phyloP scores from a whole-genome alignment of 2,888 invertebrate genomes.

The Orchestes rusci region DNA sequence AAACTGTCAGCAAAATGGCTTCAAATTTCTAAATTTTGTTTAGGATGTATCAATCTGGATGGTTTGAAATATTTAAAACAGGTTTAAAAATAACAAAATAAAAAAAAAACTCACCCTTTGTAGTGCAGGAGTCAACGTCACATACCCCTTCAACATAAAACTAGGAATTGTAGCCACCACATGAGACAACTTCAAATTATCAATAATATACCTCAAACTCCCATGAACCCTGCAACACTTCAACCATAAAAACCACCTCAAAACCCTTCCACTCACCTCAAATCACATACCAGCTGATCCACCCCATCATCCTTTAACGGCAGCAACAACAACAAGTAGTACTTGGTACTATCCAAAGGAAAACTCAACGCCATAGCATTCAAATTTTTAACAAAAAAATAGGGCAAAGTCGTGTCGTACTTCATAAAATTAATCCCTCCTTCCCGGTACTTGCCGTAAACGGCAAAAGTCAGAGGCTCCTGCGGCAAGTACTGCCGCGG shows the following conservation, averaged over 20 bases:
- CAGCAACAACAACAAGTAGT: slow-evolving; percentile 67
- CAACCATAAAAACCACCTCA: no score
- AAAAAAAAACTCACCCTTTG: slow-evolving; percentile 60
- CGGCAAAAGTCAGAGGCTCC: slow-evolving; percentile 37
- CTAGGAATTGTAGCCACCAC: slow-evolving; percentile 74
- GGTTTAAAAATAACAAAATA: no score
- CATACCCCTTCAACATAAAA: slow-evolving; percentile 71
- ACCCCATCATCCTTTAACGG: slow-evolving; percentile 51
- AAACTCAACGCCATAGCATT: slow-evolving; percentile 67
- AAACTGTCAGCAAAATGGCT: no score
- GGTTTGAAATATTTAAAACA: no score
- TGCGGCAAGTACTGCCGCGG: slow-evolving; percentile 10
- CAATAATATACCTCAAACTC: slow-evolving; percentile 59
- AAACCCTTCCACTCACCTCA: slow-evolving; percentile 17
- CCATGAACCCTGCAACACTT: slow-evolving; percentile 53
- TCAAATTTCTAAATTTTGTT: no score
- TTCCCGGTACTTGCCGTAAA: slow-evolving; percentile 46
- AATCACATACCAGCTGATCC: slow-evolving; percentile 22
- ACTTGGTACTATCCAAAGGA: slow-evolving; percentile 72
- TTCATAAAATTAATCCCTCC: slow-evolving; percentile 59
- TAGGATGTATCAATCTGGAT: no score
- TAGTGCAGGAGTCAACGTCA: slow-evolving; percentile 71
- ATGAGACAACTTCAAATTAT: slow-evolving; percentile 60
- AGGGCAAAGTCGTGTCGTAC: slow-evolving; percentile 71
- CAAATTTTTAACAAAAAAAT: slow-evolving; percentile 63